These are phyloP conservation scores for Sebastes cheni DNA, from an alignment of 2,797 vertebrate species.

Conservation along the genomic window DNA sequence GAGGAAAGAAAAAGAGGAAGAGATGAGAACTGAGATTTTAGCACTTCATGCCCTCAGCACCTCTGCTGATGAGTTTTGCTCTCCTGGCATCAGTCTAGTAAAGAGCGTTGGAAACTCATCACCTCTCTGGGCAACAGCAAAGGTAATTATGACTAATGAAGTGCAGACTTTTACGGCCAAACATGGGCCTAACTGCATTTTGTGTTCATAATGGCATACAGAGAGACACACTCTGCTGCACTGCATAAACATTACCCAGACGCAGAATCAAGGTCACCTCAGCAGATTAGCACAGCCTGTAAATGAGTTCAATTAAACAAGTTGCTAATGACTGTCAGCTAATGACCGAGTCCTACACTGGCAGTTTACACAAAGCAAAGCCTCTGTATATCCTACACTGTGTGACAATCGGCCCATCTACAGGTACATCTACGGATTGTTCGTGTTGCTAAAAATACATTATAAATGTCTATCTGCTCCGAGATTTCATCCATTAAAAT, in stretches of 20 bases:
- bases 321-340: constrained; percentile 78
- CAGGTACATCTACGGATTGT: constrained; percentile 9
- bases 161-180: constrained; percentile 73
- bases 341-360: constrained; percentile 72
- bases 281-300: constrained; percentile 76
- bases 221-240: constrained; percentile 66
- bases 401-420: constrained; percentile 5
- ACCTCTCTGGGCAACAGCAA: constrained; percentile 65
- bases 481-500: constrained; percentile 2
- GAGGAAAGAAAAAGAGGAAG: constrained; percentile 11
- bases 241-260: constrained; percentile 74
- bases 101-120: constrained; percentile 49
- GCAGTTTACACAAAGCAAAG: constrained; percentile 38
- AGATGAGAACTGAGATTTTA: constrained; percentile 44
- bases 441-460: not conserved
- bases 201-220: constrained; percentile 62
- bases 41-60: constrained; percentile 21
- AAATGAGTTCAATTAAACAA: constrained; percentile 84
- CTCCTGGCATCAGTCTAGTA: constrained; percentile 44
- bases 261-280: constrained; percentile 81
- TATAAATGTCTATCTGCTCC: not conserved
- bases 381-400: constrained; percentile 22
- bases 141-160: constrained; percentile 80
- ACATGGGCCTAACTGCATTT: constrained; percentile 69
- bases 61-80: constrained; percentile 50